Evolutionary conservation across 2,888 invertebrate genomes (phyloP), one percentile per base, ranked within the genome.

Genomic region (Norana najaformis): DNA sequence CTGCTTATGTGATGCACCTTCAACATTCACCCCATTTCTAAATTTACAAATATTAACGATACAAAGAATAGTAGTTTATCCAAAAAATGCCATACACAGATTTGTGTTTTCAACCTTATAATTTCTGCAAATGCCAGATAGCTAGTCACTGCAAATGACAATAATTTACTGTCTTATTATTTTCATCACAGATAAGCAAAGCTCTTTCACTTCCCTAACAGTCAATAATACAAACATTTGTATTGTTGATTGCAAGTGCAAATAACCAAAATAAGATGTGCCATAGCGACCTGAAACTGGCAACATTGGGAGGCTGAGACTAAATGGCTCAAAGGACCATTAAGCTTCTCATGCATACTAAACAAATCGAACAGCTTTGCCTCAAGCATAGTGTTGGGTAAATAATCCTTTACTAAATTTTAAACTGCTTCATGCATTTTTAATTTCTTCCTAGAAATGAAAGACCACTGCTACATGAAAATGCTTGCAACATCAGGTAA

Each of bases 1-100:
- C 96, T 99, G 99, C 94, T 99, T 98, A 95, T 99, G 99, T 83
- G 99, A 99, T n/a, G 99, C 97, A 89, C 99, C 99, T 96, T 99
- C 99, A 30, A 99, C 99, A 95, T 97, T 98, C 92, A 97, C 97
- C 93, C 97, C 97, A 96, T 99, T 99, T 92, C 99, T 98, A 69
- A n/a, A 69, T 30, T 1, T 6, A n/a, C 8, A 69, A 69, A 69
- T n/a, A 69, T 69, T n/a, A 69, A 69, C 30, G 69, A 69, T 6
- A 41, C 13, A 5, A 41, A 41, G 41, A 41, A 41, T 20, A 47
- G 20, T 47, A 23, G 4, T 47, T 23, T 23, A 23, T 47, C n/a
- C 30, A 69, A 69, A 30, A 69, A n/a, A 69, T 69, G 30, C 11
- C 11, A 69, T n/a, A 69, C 13, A 69, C 69, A 69, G 30, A n/a